phyloP scores from a whole-genome alignment of 1,140 invertebrate genomes.

The Glomeris maerens region DNA sequence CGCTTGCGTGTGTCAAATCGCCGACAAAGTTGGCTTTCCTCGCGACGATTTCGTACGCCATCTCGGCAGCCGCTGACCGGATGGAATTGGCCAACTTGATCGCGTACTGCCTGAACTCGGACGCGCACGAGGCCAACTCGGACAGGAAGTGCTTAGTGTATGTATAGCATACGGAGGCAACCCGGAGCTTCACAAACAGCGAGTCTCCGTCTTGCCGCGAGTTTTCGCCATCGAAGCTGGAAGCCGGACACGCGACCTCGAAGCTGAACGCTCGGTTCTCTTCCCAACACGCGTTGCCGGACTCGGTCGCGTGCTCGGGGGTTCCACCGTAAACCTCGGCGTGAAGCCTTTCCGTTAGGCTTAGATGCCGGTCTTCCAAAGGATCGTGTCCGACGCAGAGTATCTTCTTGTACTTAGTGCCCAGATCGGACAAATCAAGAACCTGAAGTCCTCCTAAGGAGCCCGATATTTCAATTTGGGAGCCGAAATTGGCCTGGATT shows the following conservation, averaged over 20 bases:
- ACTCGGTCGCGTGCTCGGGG: constrained; percentile 5
- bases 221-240: constrained; percentile 8
- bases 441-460: constrained; percentile 76
- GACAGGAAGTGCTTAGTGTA: constrained; percentile 71
- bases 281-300: constrained; percentile 10
- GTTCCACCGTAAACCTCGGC: constrained; percentile 32
- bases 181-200: constrained; percentile 41
- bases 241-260: constrained; percentile 30
- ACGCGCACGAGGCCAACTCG: constrained; percentile 66
- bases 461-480: constrained; percentile 50
- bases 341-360: constrained; percentile 22
- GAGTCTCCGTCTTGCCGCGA: background rate
- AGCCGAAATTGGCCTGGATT: constrained; percentile 70
- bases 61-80: constrained; percentile 76
- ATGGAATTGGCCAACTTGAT: constrained; percentile 65
- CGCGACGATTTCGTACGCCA: constrained; percentile 80
- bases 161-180: constrained; percentile 87
- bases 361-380: constrained; percentile 21
- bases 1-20: background rate
- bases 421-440: constrained; percentile 73
- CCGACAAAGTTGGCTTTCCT: constrained; percentile 20
- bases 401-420: constrained; percentile 65
- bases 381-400: constrained; percentile 69
- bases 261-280: constrained; percentile 48
- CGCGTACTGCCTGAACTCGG: constrained; percentile 52